Base-by-base conservation (phyloP, 1,140 invertebrate genomes). In the Temnothorax nylanderi region DNA sequence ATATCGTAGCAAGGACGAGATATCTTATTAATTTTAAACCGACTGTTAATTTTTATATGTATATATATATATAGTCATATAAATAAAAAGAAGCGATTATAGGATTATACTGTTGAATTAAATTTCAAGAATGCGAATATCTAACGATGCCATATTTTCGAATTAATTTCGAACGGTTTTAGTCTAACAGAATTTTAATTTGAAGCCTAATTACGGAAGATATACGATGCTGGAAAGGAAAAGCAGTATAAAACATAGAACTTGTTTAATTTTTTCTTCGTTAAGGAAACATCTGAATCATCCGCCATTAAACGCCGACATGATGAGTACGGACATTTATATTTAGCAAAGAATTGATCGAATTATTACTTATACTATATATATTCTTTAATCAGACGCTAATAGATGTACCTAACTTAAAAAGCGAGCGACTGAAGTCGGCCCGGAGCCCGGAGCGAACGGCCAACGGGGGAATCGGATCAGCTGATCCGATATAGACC, bases 401-500 rank as follows among this genome's bases (percentile, higher is more conserved):
- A n/a, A 76, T 60, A 41, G 37, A 10, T 37, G 8, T 37, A 37
- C 58, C 1, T 37, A 56, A n/a, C 0, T 37, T 41, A 32, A 72
- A 51, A 72, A 2, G 4, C 2, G 60, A 78, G 11, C 18, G 34
- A 51, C 16, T 47, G 26, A 44, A 49, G 41, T 64, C 3, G 2
- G 13, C 13, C 4, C 0, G 8, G 6, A 41, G 13, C 13, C 4
- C 0, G 8, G 6, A 41, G 34, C 58, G 1, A 47, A 26, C 26
- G 26, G 26, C 26, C 26, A 26, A 11, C 10, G n/a, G 2, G 32
- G 54, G 60, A 85, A 69, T 64, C 44, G 21, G 37, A 60, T 60
- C 88, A 87, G 89, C 88, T 90, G 85, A 90, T 89, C 11, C 62
- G 11, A 21, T 8, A 18, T 26, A 67, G 41, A 71, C 62, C 54